Percentiles rank a stretch among this genome's conserved stretches.
Conservation (phyloP, 2,797 vertebrate genomes). For the Odontamblyopus rebecca region DNA sequence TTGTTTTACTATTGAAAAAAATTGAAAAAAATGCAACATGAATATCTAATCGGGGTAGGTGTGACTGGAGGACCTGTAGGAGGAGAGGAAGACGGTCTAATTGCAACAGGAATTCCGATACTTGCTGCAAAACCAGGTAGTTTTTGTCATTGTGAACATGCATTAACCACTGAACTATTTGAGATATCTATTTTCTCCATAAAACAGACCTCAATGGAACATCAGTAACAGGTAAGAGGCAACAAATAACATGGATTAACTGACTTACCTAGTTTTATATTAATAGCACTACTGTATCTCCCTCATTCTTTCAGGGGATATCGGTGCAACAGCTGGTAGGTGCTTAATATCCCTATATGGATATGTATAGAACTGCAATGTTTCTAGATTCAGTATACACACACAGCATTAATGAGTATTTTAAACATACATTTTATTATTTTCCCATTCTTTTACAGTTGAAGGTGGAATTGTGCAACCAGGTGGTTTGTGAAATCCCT, state of each 20-base stretch:
- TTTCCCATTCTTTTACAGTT: slow-evolving; percentile 39
- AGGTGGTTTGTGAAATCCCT: slow-evolving; percentile 44
- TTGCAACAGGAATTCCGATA: slow-evolving; percentile 76
- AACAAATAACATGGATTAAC: background rate
- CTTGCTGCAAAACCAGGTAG: slow-evolving; percentile 72
- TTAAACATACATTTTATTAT: background rate
- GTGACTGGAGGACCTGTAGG: slow-evolving; percentile 58
- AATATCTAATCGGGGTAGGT: slow-evolving; percentile 52
- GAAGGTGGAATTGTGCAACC: slow-evolving; percentile 39
- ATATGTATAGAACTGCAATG: background rate
- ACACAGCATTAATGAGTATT: background rate
- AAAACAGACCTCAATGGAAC: slow-evolving; percentile 61
- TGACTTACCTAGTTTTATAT: background rate
- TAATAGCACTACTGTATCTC: background rate
- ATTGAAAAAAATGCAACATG: slow-evolving; percentile 3
- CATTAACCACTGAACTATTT: background rate
- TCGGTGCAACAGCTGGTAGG: slow-evolving; percentile 41
- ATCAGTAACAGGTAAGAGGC: slow-evolving; percentile 56
- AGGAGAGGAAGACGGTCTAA: slow-evolving; percentile 54
- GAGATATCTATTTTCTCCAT: slow-evolving; percentile 13
- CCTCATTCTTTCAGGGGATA: slow-evolving; percentile 35
- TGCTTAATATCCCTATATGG: background rate
- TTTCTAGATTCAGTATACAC: background rate
- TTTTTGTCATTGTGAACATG: background rate
- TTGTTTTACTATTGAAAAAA: background rate